These are phyloP conservation scores for Erythrolamprus reginae DNA, from an alignment of 2,113 vertebrate species.

Conservation along the genomic window DNA sequence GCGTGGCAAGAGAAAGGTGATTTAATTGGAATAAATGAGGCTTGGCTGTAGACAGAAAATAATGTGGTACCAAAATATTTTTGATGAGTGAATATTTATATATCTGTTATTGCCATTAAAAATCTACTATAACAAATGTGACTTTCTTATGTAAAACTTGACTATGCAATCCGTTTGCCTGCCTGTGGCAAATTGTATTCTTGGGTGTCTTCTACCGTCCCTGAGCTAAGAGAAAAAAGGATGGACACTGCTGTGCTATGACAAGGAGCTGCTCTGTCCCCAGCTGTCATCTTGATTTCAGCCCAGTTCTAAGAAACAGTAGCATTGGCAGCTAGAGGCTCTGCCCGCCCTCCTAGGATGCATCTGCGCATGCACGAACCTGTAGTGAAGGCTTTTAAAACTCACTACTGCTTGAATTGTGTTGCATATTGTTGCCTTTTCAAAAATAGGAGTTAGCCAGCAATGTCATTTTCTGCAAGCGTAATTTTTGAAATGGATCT, in stretches of 20 bases:
- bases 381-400: too few relatives aligned
- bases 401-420: neutral
- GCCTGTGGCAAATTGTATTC: conserved; percentile 30
- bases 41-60: accelerated
- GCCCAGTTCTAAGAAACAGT: too few relatives aligned
- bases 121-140: neutral
- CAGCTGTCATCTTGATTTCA: neutral
- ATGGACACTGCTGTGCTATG: neutral
- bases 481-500: neutral
- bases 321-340: too few relatives aligned
- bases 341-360: too few relatives aligned
- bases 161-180: conserved; percentile 40
- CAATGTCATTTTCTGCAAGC: neutral
- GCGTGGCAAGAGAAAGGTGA: neutral
- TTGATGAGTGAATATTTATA: neutral
- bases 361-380: too few relatives aligned
- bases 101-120: neutral
- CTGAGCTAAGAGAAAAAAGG: neutral
- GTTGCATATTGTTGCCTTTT: neutral
- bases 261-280: neutral
- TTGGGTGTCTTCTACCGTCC: neutral
- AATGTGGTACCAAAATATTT: neutral
- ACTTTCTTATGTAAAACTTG: conserved; percentile 14
- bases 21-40: neutral
- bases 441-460: neutral